Percentiles rank a stretch among this genome's conserved stretches.
Conservation (phyloP, 1,140 invertebrate genomes). For the Conus betulinus region DNA sequence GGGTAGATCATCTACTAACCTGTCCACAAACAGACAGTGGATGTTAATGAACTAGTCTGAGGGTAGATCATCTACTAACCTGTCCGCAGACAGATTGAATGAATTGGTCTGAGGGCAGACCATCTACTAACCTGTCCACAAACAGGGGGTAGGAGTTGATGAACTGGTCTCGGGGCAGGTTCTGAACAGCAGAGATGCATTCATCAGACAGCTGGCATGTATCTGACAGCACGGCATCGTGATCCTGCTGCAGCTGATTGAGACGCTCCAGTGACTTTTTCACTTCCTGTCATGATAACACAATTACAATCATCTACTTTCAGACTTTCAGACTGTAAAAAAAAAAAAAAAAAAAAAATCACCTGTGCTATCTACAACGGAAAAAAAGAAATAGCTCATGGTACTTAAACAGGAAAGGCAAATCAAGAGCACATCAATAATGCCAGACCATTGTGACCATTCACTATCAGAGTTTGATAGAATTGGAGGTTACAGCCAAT, state of each 20-base stretch:
- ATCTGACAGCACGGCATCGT: constrained; percentile 1
- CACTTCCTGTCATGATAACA: constrained; percentile 7
- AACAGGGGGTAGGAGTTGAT: not conserved
- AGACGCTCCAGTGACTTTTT: not conserved
- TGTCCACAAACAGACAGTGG: no score
- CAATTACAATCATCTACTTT: not conserved
- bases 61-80: not conserved
- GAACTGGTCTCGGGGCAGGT: constrained; percentile 20
- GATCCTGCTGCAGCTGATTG: not conserved
- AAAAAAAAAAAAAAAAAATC: not conserved
- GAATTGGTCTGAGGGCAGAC: no score
- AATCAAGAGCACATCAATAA: no score
- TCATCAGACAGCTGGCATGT: constrained; percentile 27
- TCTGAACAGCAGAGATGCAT: constrained; percentile 24
- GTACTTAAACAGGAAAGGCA: not conserved
- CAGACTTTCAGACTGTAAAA: not conserved
- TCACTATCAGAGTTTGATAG: no score
- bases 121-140: no score
- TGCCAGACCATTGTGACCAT: no score
- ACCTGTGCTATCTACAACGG: not conserved
- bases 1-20: no score
- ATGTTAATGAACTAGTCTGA: no score
- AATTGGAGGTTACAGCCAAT: no score
- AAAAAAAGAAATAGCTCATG: not conserved
- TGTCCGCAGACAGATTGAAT: not conserved